Percentiles rank a stretch among this genome's conserved stretches.
Conservation (phyloP, 2,888 invertebrate genomes). For the Trissolcus brochymenae region DNA sequence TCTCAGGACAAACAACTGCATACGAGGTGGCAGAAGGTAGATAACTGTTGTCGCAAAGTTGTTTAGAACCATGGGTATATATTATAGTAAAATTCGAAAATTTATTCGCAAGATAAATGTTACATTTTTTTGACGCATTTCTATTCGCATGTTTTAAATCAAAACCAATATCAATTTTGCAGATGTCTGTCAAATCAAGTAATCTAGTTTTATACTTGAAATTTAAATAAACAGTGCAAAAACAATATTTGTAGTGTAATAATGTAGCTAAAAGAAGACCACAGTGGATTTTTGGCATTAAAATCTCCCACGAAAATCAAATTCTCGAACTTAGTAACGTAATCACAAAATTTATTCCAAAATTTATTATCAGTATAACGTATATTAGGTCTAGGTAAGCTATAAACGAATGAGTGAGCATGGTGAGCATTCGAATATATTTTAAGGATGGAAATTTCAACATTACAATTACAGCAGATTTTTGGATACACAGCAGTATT, state of each 20-base stretch:
- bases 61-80: not conserved
- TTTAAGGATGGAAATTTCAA: conserved; percentile 12
- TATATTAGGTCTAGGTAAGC: conserved; percentile 4
- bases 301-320: not conserved
- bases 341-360: conserved; percentile 11
- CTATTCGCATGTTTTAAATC: not conserved
- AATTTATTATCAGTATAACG: conserved; percentile 14
- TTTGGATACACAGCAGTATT: conserved; percentile 1
- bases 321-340: not conserved
- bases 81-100: not conserved
- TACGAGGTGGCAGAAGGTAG: not conserved
- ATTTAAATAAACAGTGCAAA: no score
- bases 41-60: not conserved
- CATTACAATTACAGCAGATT: not conserved
- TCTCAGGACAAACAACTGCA: not conserved
- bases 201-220: not conserved
- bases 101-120: not conserved
- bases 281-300: not conserved
- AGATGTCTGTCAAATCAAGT: not conserved
- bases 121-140: not conserved
- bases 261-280: no score
- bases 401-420: no score
- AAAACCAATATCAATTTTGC: not conserved
- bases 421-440: not conserved
- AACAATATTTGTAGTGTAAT: no score